phyloP scores from a whole-genome alignment of 2,113 vertebrate genomes.

The Tylochromis polylepis region DNA sequence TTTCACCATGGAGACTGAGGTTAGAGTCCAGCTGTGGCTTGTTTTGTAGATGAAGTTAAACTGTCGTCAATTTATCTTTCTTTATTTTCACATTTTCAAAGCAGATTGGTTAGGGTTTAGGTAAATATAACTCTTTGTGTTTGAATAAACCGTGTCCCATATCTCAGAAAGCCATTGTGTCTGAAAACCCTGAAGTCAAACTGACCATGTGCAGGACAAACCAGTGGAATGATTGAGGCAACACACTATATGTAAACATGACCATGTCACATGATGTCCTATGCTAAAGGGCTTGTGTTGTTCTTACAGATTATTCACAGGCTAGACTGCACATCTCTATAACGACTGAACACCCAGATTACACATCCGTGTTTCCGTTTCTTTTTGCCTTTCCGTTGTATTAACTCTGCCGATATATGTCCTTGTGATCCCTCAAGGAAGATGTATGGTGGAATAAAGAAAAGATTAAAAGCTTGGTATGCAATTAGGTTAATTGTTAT shows the following conservation, averaged over 20 bases:
- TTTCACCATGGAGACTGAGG: neutral
- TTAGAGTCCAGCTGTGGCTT: neutral
- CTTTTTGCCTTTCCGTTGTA: neutral
- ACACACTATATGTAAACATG: neutral
- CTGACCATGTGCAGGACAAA: fast-evolving
- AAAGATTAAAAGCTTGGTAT: neutral
- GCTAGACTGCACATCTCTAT: neutral
- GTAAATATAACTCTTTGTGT: neutral
- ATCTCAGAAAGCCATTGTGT: neutral
- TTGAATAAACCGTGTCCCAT: neutral
- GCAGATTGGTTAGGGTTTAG: neutral
- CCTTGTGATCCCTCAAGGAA: neutral
- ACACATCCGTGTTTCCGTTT: neutral
- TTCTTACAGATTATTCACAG: neutral
- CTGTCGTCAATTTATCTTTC: neutral
- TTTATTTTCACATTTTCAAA: neutral
- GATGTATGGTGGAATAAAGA: neutral
- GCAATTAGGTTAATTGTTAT: neutral
- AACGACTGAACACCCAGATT: neutral
- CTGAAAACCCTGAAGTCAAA: neutral
- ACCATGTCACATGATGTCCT: neutral
- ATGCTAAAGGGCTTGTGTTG: neutral
- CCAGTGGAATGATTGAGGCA: neutral
- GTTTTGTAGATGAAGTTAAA: neutral
- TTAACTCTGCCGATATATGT: neutral